These are phyloP conservation scores for Boloria selene DNA, from an alignment of 2,888 invertebrate species.

Conservation along the genomic window DNA sequence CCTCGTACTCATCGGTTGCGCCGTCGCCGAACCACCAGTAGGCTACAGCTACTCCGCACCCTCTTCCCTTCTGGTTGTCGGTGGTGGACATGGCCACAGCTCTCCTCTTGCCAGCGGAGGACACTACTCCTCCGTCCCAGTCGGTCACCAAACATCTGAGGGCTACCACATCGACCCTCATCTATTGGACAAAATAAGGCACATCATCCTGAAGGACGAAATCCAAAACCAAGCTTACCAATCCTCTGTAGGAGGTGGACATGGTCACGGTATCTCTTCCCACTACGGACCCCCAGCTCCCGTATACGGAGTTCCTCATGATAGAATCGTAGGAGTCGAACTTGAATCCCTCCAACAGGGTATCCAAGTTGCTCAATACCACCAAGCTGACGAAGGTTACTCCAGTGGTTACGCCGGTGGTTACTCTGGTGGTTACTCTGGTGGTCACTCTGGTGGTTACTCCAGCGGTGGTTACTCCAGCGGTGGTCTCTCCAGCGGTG, in stretches of 20 bases:
- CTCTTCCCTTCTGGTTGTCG: slow-evolving; percentile 82
- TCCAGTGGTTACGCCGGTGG: slow-evolving; percentile 69
- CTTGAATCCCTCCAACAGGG: slow-evolving; percentile 92
- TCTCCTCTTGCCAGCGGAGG: slow-evolving; percentile 84
- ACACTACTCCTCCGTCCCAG: slow-evolving; percentile 88
- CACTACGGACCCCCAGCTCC: slow-evolving; percentile 87
- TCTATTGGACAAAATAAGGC: slow-evolving; percentile 91
- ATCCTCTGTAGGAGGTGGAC: slow-evolving; percentile 72
- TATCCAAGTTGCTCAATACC: slow-evolving; percentile 93
- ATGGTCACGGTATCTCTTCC: slow-evolving; percentile 82
- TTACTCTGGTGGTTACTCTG: slow-evolving; percentile 55
- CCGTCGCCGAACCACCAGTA: slow-evolving; percentile 89
- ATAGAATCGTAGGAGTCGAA: slow-evolving; percentile 90
- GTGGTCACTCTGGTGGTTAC: slow-evolving; percentile 58
- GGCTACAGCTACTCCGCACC: slow-evolving; percentile 86
- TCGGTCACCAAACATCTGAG: slow-evolving; percentile 90
- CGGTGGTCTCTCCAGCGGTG: slow-evolving; percentile 55
- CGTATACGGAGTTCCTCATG: slow-evolving; percentile 85
- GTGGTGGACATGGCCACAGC: slow-evolving; percentile 48
- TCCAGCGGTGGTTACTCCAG: slow-evolving; percentile 55
- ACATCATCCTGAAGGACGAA: slow-evolving; percentile 92
- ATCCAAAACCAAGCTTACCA: slow-evolving; percentile 79
- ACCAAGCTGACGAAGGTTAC: slow-evolving; percentile 85
- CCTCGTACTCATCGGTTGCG: slow-evolving; percentile 89
- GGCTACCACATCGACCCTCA: slow-evolving; percentile 91